These are phyloP conservation scores for Kryptolebias ocellatus DNA, from an alignment of 2,797 vertebrate genomes.

Conservation along the genomic window DNA sequence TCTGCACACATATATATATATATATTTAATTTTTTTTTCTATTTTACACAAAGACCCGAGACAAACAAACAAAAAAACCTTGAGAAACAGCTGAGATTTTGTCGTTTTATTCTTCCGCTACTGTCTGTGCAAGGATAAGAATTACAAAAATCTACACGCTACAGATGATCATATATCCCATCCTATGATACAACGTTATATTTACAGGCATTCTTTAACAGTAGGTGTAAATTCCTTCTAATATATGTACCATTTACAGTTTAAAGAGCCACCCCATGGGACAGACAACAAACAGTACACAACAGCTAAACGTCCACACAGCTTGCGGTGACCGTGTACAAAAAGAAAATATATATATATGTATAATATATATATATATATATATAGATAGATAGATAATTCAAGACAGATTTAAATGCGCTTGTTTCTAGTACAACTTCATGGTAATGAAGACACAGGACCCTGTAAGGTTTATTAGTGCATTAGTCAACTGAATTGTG, in stretches of 20 bases:
- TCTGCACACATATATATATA: not conserved
- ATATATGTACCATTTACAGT: constrained; percentile 70
- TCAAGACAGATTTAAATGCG: not conserved
- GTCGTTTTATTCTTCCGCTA: constrained; percentile 75
- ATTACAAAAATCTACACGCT: constrained; percentile 80
- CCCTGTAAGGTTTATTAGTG: constrained; percentile 58
- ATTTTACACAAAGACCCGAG: not conserved
- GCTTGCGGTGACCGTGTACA: constrained; percentile 42
- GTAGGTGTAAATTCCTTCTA: constrained; percentile 68
- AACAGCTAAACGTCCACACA: constrained; percentile 56
- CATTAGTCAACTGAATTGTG: constrained; percentile 64
- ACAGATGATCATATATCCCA: constrained; percentile 80
- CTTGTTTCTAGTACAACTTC: constrained; percentile 58
- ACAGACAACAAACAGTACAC: constrained; percentile 42
- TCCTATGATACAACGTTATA: constrained; percentile 80
- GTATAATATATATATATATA: too few species aligned
- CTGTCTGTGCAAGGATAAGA: constrained; percentile 78
- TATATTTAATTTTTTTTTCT: not conserved
- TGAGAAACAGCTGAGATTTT: constrained; percentile 40
- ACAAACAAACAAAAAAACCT: constrained; percentile 30
- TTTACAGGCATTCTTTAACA: constrained; percentile 73
- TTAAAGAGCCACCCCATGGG: constrained; percentile 65
- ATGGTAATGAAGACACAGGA: constrained; percentile 63
- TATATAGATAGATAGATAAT: too few species aligned
- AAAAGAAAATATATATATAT: constrained; percentile 30